Evolutionary conservation across 1,140 invertebrate genomes (phyloP), one percentile per base, ranked within the genome.

Genomic region (Aphaenogaster floridana): DNA sequence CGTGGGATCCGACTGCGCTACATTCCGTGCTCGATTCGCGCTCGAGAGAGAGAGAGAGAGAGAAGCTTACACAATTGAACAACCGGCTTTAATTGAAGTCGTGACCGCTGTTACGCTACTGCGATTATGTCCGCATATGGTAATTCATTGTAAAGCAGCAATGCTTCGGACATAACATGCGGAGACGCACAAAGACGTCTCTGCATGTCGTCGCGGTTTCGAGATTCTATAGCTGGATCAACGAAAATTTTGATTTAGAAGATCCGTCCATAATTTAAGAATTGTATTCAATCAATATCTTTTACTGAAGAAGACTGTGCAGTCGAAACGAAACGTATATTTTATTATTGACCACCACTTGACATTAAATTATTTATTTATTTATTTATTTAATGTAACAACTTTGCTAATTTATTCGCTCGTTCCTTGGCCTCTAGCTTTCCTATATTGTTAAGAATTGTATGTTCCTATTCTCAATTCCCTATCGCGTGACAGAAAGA

Each of bases 81-180:
- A 42, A 52, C 69, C 69, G 39, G 69, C 39, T 61, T 83, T 74
- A 84, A 84, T 84, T 74, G 80, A 61, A 84, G 54, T 63, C 57
- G 54, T 84, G 69, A 84, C 57, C 57, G 48, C 69, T 74, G 42
- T 84, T 71, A 80, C 36, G 63, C 36, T 36, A 52, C 21, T 57
- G 57, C 85, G 48, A 87, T 84, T 57, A 66, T 71, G 52, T 72
- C 17, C 36, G 36, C 45, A 50, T 74, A 71, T 42, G 39, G 28
- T 84, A 61, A 59, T 74, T 74, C 39, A 74, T 81, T 69, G n/a
- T 36, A 42, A 21, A 13, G 66, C 42, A 48, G 66, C 42, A 34
- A 50, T 66, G 34, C 59, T 76, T 57, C 52, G 42, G 28, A 5
- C 36, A 28, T 48, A 45, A 48, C 42, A 28, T 17, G 64, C 11